Evolutionary conservation across 2,113 vertebrate species (phyloP), one percentile per base, ranked within the genome.

Genomic region (Rostratula benghalensis): DNA sequence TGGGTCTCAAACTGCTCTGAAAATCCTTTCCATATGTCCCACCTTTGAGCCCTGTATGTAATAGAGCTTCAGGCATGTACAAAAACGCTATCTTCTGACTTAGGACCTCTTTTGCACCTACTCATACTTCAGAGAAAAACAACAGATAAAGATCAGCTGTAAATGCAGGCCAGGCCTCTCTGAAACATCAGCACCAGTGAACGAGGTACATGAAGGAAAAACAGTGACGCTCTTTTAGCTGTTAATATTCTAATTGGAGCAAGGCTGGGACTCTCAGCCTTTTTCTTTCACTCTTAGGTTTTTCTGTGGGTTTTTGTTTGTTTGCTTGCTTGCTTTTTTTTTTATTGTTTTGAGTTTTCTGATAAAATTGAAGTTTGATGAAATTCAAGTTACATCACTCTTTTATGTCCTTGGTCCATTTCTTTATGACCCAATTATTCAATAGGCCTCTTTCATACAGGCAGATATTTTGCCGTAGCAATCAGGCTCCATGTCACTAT

Each of bases 401-500:
- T 17, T 17, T 24, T 37, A 67, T 71, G 43, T 39, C 75, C 57
- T 73, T 39, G 33, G 21, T 39, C 35, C 13, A 87, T 59, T 63
- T 28, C 56, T 57, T 16, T 22, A 6, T 5, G 18, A 11, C 15
- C 43, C 27, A 37, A 4, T 23, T 37, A 46, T 48, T 45, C 59
- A 25, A 7, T 2, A 12, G 53, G 20, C 17, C 20, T 35, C 80
- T 83, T 33, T 24, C 64, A 9, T 3, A 2, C 54, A 3, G 33
- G 6, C 10, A 3, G 5, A 21, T 4, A 0, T 6, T 48, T 18
- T 48, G 22, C 63, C 2, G 0, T 43, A 48, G 33, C 63, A 79
- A 24, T 11, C 43, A 22, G 4, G 10, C 16, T 16, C 53, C 24
- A 1, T 12, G 73, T 28, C 8, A 4, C 19, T 48, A 24, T 6